A percentile compares a stretch with the other conserved stretches of the same genome.
Evolutionary conservation across 2,113 vertebrate genomes (phyloP).

Genomic region (Urocynchramus pylzowi): DNA sequence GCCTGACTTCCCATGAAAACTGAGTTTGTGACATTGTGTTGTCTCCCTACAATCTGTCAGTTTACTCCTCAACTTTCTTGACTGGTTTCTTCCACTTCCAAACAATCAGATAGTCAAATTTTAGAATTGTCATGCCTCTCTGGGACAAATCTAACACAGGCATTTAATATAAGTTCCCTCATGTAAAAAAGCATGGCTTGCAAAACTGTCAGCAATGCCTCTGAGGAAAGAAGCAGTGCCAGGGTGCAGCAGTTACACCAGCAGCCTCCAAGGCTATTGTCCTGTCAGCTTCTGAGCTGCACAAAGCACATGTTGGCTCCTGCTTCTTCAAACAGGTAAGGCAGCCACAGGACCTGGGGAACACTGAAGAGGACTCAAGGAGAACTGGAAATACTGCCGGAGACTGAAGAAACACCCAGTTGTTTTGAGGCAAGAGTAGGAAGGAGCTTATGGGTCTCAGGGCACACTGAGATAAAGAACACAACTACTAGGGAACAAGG

Average conservation of each 20-base stretch:
- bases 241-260: background rate
- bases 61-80: background rate
- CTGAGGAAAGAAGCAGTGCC: background rate
- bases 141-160: background rate
- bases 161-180: background rate
- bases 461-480: background rate
- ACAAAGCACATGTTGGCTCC: background rate
- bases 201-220: background rate
- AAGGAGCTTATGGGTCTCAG: accelerated
- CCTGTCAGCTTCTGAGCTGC: background rate
- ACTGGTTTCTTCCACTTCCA: background rate
- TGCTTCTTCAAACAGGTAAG: background rate
- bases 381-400: background rate
- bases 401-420: background rate
- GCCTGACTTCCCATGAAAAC: background rate
- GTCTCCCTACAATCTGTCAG: background rate
- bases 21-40: background rate
- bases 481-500: background rate
- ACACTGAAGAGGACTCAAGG: background rate
- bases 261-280: background rate
- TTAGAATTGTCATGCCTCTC: background rate
- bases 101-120: background rate
- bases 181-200: accelerated
- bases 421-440: background rate
- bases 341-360: background rate